Evolutionary conservation across 2,113 vertebrate species (phyloP).

Genomic region (Rhizomys pruinosus): DNA sequence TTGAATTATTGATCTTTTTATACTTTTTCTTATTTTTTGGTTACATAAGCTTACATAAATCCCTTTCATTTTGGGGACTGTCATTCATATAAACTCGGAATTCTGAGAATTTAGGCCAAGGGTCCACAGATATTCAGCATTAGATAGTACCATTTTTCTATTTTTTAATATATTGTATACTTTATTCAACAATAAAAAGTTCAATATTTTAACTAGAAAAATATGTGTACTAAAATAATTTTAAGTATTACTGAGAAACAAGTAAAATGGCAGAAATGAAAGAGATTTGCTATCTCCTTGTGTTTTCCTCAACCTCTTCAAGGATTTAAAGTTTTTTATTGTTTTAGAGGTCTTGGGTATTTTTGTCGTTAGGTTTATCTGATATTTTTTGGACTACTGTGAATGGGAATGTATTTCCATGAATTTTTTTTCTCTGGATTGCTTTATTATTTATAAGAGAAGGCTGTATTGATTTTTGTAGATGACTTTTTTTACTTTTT

Average conservation of each 20-base stretch:
- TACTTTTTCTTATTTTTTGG: neutral
- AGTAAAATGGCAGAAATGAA: neutral
- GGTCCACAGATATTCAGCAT: neutral
- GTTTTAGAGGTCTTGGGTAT: too few relatives aligned
- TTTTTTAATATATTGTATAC: neutral
- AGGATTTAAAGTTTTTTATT: too few relatives aligned
- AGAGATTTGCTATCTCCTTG: neutral
- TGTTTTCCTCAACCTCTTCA: too few relatives aligned
- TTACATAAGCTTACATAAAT: neutral
- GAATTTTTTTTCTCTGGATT: too few relatives aligned
- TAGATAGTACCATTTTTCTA: neutral
- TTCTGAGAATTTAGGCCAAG: too few relatives aligned
- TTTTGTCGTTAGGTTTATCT: too few relatives aligned
- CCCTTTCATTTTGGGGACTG: neutral
- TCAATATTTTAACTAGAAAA: slow-evolving; percentile 15
- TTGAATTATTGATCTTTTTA: neutral
- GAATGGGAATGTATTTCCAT: too few relatives aligned
- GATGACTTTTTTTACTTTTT: too few relatives aligned
- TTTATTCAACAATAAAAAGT: neutral
- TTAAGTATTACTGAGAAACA: neutral
- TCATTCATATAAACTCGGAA: neutral
- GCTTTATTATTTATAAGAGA: too few relatives aligned
- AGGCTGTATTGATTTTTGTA: too few relatives aligned
- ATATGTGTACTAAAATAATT: neutral
- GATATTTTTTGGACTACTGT: too few relatives aligned